Evolutionary conservation across 2,113 vertebrate species (phyloP).

Genomic region (Chaetops frenatus): DNA sequence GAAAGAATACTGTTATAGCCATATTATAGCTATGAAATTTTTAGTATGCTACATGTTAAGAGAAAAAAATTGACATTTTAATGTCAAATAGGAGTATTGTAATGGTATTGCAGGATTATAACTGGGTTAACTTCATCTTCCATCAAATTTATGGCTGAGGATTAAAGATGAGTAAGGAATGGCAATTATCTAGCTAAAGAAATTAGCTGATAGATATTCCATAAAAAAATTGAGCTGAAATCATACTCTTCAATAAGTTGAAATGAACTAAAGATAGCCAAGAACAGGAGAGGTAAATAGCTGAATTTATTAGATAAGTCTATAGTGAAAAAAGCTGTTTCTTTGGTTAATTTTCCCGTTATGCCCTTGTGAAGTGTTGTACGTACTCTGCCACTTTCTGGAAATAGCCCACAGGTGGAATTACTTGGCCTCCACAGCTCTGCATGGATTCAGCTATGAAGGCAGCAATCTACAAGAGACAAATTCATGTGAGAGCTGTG

Average conservation of each 20-base stretch:
- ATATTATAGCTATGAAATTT: neutral
- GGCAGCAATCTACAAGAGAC: conserved; percentile 88
- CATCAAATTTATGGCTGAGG: neutral
- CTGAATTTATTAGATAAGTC: neutral
- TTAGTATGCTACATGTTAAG: neutral
- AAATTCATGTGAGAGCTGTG: conserved; percentile 62
- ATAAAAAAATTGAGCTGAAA: neutral
- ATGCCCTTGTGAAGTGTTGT: conserved; percentile 21
- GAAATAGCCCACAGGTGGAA: conserved; percentile 94
- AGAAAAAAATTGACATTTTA: neutral
- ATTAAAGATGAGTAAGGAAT: neutral
- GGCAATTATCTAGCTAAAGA: neutral
- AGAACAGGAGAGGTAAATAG: neutral
- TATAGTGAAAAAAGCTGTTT: neutral
- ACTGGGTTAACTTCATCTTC: neutral
- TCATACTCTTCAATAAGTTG: neutral
- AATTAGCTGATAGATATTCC: neutral
- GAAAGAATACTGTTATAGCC: neutral
- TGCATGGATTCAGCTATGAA: conserved; percentile 98
- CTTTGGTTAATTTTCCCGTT: neutral
- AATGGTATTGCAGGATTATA: neutral
- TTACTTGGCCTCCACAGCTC: conserved; percentile 96
- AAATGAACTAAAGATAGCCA: neutral
- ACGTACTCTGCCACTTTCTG: conserved; percentile 97
- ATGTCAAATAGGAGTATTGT: neutral